A percentile compares a stretch with the other conserved stretches of the same genome.
Evolutionary conservation across 2,113 vertebrate species (phyloP).

Genomic region (Cyanoramphus novaezelandiae): DNA sequence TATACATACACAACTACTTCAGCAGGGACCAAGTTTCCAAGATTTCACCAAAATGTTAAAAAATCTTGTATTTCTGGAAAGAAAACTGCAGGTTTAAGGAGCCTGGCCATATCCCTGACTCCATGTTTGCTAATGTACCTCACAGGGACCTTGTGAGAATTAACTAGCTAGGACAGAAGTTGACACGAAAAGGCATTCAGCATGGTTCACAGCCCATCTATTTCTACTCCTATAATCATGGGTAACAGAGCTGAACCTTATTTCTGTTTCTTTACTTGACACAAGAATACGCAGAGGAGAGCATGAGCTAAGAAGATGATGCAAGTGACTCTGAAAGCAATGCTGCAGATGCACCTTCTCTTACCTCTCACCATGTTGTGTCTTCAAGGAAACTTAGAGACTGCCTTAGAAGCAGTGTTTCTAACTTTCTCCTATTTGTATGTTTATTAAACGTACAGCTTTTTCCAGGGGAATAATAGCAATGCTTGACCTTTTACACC

Average conservation of each 20-base stretch:
- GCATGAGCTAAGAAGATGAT: neutral
- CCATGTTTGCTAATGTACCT: neutral
- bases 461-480: neutral
- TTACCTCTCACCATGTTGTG: neutral
- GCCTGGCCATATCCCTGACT: neutral
- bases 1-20: neutral
- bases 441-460: neutral
- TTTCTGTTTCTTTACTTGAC: neutral
- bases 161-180: neutral
- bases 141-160: neutral
- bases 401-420: neutral
- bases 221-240: neutral
- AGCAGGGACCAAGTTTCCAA: neutral
- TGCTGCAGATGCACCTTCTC: neutral
- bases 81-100: neutral
- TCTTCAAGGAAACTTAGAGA: neutral
- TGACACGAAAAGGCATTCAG: neutral
- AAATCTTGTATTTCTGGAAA: neutral
- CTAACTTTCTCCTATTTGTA: neutral
- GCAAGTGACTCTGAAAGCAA: neutral
- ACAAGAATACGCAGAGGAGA: neutral
- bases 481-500: neutral
- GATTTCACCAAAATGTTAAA: neutral
- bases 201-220: neutral
- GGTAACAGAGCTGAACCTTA: neutral